Conservation (phyloP, 1,140 invertebrate genomes). For the Bactericera cockerelli region DNA sequence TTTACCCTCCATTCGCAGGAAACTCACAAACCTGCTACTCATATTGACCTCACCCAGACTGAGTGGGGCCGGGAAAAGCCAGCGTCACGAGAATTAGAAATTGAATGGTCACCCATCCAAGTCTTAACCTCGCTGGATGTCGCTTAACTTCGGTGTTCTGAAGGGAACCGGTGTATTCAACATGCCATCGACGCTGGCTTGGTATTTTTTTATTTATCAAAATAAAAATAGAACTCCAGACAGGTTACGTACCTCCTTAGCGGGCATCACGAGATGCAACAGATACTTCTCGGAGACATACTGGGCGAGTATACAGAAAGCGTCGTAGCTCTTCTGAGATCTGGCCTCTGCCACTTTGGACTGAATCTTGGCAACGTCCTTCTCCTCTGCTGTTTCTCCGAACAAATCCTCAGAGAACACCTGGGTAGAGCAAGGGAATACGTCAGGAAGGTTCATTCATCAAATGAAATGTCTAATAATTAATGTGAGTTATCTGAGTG, state of each 20-base stretch:
- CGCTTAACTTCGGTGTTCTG: too few relatives aligned
- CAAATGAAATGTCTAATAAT: conserved; percentile 12
- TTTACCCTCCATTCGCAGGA: too few relatives aligned
- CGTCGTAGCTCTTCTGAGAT: conserved; percentile 72
- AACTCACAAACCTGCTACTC: too few relatives aligned
- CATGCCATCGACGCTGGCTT: too few relatives aligned
- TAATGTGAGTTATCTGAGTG: too few relatives aligned
- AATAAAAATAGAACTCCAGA: conserved; percentile 10
- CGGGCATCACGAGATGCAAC: conserved; percentile 57
- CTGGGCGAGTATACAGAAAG: conserved; percentile 62
- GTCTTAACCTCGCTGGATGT: too few relatives aligned
- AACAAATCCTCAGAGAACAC: conserved; percentile 77
- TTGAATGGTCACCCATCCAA: too few relatives aligned
- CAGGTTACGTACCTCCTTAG: conserved; percentile 59
- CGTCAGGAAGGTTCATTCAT: conserved; percentile 15
- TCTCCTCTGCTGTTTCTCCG: conserved; percentile 74
- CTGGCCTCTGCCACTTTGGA: conserved; percentile 64
- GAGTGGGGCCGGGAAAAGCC: too few relatives aligned
- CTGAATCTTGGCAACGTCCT: conserved; percentile 69
- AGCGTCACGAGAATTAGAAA: too few relatives aligned
- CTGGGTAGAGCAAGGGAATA: too few relatives aligned
- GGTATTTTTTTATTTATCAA: background rate
- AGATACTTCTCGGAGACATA: conserved; percentile 61
- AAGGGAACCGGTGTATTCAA: too few relatives aligned
- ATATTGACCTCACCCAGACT: too few relatives aligned